phyloP scores from a whole-genome alignment of 2,888 invertebrate genomes.

The Brenthis daphne region DNA sequence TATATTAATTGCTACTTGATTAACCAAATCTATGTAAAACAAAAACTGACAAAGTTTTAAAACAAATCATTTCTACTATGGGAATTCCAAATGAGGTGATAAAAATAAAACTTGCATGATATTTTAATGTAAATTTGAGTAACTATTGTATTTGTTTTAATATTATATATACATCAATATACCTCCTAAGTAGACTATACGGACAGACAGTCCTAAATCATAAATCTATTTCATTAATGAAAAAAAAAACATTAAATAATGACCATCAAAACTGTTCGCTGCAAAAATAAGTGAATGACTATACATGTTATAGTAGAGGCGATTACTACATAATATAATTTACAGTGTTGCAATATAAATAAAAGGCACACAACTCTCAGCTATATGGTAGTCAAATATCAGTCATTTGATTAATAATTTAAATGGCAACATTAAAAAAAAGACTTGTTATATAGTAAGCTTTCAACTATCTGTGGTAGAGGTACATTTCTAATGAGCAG shows the following conservation, averaged over 20 bases:
- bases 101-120: too few relatives aligned
- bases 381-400: conserved; percentile 2
- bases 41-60: too few relatives aligned
- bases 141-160: conserved; percentile 23
- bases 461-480: too few relatives aligned
- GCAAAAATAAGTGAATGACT: conserved; percentile 19
- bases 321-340: conserved; percentile 24
- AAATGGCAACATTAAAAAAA: not conserved
- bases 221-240: conserved; percentile 8
- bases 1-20: not conserved
- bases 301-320: conserved; percentile 20
- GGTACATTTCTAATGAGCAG: too few relatives aligned
- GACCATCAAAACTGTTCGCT: conserved; percentile 20
- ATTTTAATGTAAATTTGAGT: too few relatives aligned
- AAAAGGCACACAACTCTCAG: conserved; percentile 34
- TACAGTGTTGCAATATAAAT: conserved; percentile 35
- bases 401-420: conserved; percentile 6
- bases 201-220: conserved; percentile 9
- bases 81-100: too few relatives aligned
- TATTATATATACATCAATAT: conserved; percentile 29
- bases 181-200: conserved; percentile 20
- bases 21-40: too few relatives aligned
- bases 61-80: too few relatives aligned
- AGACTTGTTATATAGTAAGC: too few relatives aligned
- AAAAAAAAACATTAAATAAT: conserved; percentile 18